A percentile compares a stretch with the other conserved stretches of the same genome.
These are phyloP conservation scores for Scarus forsteni DNA, from an alignment of 2,797 vertebrate genomes.

Conservation along the genomic window DNA sequence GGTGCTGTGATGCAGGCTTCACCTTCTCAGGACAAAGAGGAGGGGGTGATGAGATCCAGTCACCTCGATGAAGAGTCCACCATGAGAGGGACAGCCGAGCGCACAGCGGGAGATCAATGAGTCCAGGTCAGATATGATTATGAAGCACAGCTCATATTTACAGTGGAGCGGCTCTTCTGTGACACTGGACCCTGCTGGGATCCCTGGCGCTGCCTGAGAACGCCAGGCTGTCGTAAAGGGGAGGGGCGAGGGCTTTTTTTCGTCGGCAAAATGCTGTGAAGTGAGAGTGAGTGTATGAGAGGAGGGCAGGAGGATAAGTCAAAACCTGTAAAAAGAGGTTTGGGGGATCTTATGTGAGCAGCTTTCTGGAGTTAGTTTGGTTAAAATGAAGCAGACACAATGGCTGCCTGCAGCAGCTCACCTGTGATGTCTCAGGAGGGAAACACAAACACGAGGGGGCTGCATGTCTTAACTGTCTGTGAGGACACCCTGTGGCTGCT, in stretches of 20 bases:
- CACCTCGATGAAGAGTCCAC: constrained; percentile 9
- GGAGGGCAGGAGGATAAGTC: neutral
- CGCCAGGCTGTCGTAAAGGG: constrained; percentile 59
- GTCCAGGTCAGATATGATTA: constrained; percentile 2
- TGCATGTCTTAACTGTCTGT: neutral
- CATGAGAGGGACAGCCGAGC: constrained; percentile 1
- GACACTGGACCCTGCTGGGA: constrained; percentile 26
- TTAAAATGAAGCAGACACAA: too few relatives aligned
- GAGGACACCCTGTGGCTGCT: constrained; percentile 46
- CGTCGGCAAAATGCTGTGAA: constrained; percentile 50
- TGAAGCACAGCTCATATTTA: constrained; percentile 3
- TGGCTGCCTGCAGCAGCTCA: neutral
- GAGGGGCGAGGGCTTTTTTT: constrained; percentile 35
- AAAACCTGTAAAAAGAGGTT: too few relatives aligned
- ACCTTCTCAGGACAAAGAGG: constrained; percentile 21
- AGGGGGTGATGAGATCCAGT: constrained; percentile 17
- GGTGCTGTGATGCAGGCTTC: constrained; percentile 30
- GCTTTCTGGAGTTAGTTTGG: neutral
- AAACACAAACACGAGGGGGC: neutral
- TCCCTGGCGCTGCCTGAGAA: constrained; percentile 20
- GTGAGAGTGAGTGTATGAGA: neutral
- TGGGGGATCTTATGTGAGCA: too few relatives aligned
- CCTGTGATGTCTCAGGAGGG: neutral
- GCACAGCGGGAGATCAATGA: constrained; percentile 6
- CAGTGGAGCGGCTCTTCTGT: neutral